Percentiles rank a stretch among this genome's conserved stretches.
Conservation (phyloP, 2,888 invertebrate genomes). For the Megamerina dolium region DNA sequence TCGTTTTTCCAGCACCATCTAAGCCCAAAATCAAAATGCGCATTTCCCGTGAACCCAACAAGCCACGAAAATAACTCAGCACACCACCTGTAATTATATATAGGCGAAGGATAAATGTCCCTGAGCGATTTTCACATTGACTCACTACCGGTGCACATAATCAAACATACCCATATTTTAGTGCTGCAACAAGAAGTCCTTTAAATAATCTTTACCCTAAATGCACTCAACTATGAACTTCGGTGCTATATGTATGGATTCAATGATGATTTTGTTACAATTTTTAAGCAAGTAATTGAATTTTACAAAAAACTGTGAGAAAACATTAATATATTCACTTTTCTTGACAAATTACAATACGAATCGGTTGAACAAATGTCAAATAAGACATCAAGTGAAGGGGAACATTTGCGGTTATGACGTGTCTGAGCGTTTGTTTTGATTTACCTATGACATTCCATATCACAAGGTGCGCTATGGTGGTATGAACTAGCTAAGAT, state of each 20-base stretch:
- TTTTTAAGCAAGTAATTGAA: constrained; percentile 8
- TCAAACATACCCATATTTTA: constrained; percentile 15
- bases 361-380: constrained; percentile 19
- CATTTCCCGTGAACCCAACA: constrained; percentile 96
- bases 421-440: constrained; percentile 23
- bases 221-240: too few relatives aligned
- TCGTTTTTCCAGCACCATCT: constrained; percentile 99
- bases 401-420: constrained; percentile 20
- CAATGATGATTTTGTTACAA: background rate
- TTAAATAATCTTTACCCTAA: too few relatives aligned
- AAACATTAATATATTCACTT: constrained; percentile 17
- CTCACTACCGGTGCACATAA: too few relatives aligned
- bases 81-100: constrained; percentile 75
- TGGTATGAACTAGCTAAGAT: too few relatives aligned
- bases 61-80: constrained; percentile 91
- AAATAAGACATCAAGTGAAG: constrained; percentile 15
- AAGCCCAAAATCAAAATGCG: constrained; percentile 94
- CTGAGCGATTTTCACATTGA: constrained; percentile 10
- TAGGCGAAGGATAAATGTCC: constrained; percentile 9
- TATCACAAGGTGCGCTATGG: too few relatives aligned
- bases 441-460: too few relatives aligned
- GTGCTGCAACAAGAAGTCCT: too few relatives aligned
- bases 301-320: constrained; percentile 22
- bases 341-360: constrained; percentile 19
- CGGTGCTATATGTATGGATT: too few relatives aligned